Evolutionary conservation across 2,113 vertebrate species (phyloP).

Genomic region (Rattus rattus): DNA sequence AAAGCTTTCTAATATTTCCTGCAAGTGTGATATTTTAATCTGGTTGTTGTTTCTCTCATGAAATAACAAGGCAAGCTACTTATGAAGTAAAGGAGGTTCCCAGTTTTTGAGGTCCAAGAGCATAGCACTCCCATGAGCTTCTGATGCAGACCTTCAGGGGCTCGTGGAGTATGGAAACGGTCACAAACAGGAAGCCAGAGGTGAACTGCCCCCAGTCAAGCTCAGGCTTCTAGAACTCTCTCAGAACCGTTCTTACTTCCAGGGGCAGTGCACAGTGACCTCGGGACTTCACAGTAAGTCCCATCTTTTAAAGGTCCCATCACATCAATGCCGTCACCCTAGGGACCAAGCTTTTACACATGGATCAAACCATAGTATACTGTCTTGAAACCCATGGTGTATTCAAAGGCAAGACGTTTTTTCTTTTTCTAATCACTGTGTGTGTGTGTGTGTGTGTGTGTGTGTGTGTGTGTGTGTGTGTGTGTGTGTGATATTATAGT

Average conservation of each 20-base stretch:
- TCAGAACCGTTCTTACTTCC: neutral
- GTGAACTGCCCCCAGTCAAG: neutral
- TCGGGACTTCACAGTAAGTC: neutral
- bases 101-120: neutral
- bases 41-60: neutral
- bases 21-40: neutral
- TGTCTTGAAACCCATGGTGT: conserved; percentile 13
- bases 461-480: neutral
- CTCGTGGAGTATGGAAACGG: neutral
- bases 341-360: neutral
- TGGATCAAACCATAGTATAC: neutral
- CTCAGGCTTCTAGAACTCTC: neutral
- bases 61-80: neutral
- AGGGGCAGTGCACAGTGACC: neutral
- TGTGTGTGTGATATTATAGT: neutral
- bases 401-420: neutral
- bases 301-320: neutral
- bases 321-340: neutral
- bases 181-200: neutral
- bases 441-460: neutral
- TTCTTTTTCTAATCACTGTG: neutral
- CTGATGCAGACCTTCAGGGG: neutral
- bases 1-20: neutral
- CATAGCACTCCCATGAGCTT: neutral
- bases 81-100: neutral